Evolutionary conservation across 2,888 invertebrate genomes (phyloP), one percentile per base, ranked within the genome.

Genomic region (Mesorhabditis sp.): DNA sequence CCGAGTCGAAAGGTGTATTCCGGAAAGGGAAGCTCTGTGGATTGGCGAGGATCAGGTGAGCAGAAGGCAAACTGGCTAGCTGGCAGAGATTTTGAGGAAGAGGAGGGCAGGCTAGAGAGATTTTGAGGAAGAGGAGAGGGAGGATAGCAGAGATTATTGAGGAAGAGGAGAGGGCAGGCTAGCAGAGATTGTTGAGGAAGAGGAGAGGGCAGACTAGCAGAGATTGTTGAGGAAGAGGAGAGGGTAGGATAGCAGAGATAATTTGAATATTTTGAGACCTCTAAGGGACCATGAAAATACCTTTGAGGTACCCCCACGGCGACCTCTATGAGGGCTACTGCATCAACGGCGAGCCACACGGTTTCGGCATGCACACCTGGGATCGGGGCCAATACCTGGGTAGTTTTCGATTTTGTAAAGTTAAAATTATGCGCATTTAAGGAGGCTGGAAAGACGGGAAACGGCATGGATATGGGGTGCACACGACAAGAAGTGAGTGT

Each of bases 321-420:
- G 93, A 93, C 83, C 88, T 92, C 15, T 94, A 93, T 84, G 92
- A 92, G 83, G 94, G 94, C 0, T 91, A 91, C 85, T 93, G 94
- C 85, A 91, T 91, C 85, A 92, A 93, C 80, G 93, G 93, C 0
- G 88, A 90, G 67, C 91, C 92, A 2, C 91, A 93, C 82, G 94
- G 94, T 0, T 93, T 94, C 84, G 94, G 94, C 0, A 90, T 92
- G 69, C 44, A 69, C 28, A 50, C 70, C 13, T 50, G 58, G 58
- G 58, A 50, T 50, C 58, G 58, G 7, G 58, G 58, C 10, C 7
- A 50, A 50, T 50, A 50, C n/a, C 58, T 50, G n/a, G 67, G 70
- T 43, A 44, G 67, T 45, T 63, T 64, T 41, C 65, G 71, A 42
- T 64, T 45, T 44, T 62, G 62, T 2, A 71, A 67, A 2, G 69